Conservation (phyloP, 2,797 vertebrate species). For the Pantherophis vulpinus region DNA sequence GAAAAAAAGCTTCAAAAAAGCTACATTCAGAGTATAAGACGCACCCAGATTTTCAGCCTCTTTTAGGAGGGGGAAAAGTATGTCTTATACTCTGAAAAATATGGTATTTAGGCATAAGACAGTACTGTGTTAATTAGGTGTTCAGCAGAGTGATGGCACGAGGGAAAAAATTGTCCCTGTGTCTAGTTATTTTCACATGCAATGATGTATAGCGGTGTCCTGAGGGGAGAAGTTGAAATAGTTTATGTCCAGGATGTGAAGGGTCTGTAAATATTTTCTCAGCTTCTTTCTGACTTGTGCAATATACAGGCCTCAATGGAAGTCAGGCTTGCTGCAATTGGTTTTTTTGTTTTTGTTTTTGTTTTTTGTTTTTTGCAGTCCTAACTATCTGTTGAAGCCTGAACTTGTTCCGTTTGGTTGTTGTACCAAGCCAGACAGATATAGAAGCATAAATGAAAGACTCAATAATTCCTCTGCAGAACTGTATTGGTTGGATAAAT, state of each 20-base stretch:
- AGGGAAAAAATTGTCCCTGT: not conserved
- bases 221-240: not conserved
- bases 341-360: not conserved
- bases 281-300: not conserved
- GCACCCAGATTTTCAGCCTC: no score
- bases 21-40: no score
- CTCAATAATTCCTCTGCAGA: not conserved
- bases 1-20: no score
- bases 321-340: not conserved
- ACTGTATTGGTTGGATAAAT: not conserved
- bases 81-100: no score
- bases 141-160: not conserved
- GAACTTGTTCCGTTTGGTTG: not conserved
- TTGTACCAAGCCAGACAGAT: not conserved
- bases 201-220: not conserved
- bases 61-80: no score
- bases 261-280: not conserved
- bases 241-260: not conserved
- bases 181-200: not conserved
- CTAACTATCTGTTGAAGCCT: not conserved
- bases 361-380: not conserved
- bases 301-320: not conserved
- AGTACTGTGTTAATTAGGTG: not conserved
- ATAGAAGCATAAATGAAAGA: not conserved
- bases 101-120: not conserved